Conservation (phyloP, 1,140 invertebrate genomes). For the Papilio aristodemus region DNA sequence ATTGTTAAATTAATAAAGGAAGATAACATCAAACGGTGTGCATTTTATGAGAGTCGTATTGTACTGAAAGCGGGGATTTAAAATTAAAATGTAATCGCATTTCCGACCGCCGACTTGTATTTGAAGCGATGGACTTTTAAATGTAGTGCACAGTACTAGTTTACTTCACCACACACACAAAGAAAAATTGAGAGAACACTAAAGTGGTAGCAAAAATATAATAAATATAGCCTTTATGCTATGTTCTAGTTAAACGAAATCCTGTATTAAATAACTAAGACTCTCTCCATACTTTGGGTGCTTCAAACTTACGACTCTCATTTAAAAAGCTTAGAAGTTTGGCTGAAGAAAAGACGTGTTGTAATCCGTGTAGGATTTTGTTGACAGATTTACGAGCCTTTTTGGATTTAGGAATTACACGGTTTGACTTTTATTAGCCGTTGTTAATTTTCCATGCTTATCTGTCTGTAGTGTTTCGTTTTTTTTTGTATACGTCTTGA, state of each 20-base stretch:
- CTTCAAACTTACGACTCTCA: constrained; percentile 7
- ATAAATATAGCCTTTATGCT: no score
- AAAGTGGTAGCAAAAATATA: no score
- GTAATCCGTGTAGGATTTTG: constrained; percentile 11
- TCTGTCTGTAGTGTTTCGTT: neutral
- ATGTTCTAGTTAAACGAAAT: neutral
- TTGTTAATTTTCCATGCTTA: constrained; percentile 19
- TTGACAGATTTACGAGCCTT: constrained; percentile 27
- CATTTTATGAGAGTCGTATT: constrained; percentile 6
- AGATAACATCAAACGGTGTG: neutral
- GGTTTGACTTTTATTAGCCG: constrained; percentile 17
- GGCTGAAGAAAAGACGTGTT: constrained; percentile 9
- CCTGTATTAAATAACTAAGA: neutral
- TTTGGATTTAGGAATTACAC: constrained; percentile 23
- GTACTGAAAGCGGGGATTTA: neutral
- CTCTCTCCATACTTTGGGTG: neutral
- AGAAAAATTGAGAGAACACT: no score
- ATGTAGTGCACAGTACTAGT: constrained; percentile 4
- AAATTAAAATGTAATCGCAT: constrained; percentile 8
- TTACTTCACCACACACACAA: no score
- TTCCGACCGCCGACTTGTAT: neutral
- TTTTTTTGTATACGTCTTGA: neutral
- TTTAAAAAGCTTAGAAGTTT: constrained; percentile 24
- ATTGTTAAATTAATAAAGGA: constrained; percentile 16
- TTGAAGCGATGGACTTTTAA: neutral